A percentile compares a stretch with the other conserved stretches of the same genome.
These are phyloP conservation scores for Hemicordylus capensis DNA, from an alignment of 2,113 vertebrate genomes.

Conservation along the genomic window DNA sequence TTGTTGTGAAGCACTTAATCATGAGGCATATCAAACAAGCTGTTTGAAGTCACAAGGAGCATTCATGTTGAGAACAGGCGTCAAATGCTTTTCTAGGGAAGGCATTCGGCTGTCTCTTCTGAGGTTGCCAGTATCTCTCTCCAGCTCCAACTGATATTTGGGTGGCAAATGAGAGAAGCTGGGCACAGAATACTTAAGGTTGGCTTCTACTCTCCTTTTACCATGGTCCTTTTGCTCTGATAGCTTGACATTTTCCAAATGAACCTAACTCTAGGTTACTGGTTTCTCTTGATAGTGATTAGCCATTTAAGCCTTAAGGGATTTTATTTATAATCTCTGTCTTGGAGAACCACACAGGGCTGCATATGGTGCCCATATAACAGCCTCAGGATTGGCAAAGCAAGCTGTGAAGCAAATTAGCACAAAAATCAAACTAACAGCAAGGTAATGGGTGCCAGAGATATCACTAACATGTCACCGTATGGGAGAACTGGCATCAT, in stretches of 20 bases:
- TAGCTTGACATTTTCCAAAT: neutral
- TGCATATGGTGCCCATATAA: neutral
- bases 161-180: neutral
- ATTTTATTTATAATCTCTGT: constrained; percentile 10
- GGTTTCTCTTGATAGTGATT: neutral
- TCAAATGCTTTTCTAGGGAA: neutral
- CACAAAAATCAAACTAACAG: accelerated
- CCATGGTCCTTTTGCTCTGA: neutral
- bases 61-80: neutral
- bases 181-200: neutral
- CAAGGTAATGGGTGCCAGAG: neutral
- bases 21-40: neutral
- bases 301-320: neutral
- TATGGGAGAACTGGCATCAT: neutral
- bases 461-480: neutral
- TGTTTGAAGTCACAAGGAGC: neutral
- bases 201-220: neutral
- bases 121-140: neutral
- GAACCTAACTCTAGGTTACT: accelerated
- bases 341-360: neutral
- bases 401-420: neutral
- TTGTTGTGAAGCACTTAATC: neutral
- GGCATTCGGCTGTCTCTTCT: neutral
- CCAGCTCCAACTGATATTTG: neutral
- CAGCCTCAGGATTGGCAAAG: neutral